These are phyloP conservation scores for Tokudaia muenninki DNA, from an alignment of 2,797 vertebrate genomes.

Conservation along the genomic window DNA sequence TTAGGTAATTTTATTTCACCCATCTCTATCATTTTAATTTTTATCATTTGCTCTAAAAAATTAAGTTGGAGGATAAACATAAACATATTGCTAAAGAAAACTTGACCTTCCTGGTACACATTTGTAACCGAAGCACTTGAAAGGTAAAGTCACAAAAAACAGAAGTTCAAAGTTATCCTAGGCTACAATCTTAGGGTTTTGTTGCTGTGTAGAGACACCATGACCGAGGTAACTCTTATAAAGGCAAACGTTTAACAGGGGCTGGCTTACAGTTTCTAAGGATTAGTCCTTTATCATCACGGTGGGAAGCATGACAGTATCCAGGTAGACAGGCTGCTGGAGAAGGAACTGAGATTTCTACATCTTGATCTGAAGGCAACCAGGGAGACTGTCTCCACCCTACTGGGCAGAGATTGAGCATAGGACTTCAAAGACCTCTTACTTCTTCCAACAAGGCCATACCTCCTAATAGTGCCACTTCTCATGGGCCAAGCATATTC, in stretches of 20 bases:
- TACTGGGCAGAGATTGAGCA: background rate
- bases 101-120: background rate
- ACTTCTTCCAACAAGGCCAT: background rate
- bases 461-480: background rate
- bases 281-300: background rate
- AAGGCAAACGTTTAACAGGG: background rate
- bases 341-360: background rate
- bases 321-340: background rate
- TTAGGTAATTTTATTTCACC: background rate
- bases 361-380: background rate
- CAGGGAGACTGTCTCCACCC: background rate
- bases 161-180: background rate
- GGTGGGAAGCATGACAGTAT: background rate
- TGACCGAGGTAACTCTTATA: background rate
- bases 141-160: background rate
- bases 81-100: background rate
- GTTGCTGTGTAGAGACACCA: background rate
- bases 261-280: background rate
- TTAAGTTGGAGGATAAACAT: background rate
- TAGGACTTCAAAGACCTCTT: background rate
- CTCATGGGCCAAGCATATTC: background rate
- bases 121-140: background rate
- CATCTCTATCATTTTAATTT: background rate
- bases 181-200: background rate
- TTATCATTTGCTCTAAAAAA: constrained; percentile 36